Evolutionary conservation across 1,140 invertebrate genomes (phyloP).

Genomic region (Theocolax elegans): DNA sequence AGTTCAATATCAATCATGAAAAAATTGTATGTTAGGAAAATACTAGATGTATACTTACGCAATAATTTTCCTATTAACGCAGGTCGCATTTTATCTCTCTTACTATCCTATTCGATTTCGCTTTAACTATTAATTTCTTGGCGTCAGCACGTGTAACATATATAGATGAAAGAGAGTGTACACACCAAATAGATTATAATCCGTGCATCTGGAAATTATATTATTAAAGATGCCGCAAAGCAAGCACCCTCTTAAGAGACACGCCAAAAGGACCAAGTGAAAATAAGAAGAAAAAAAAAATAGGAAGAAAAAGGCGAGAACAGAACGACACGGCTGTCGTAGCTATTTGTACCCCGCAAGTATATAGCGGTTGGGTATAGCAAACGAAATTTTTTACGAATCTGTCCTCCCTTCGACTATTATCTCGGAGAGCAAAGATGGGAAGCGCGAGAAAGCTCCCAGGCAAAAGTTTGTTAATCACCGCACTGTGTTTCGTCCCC

Average conservation of each 20-base stretch:
- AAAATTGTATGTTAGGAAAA: no score
- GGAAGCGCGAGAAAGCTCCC: neutral
- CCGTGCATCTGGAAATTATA: conserved; percentile 13
- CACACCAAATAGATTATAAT: conserved; percentile 29
- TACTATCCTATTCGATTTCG: neutral
- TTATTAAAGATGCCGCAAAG: conserved; percentile 24
- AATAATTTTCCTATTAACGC: no score
- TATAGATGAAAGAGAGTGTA: no score
- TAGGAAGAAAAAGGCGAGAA: neutral
- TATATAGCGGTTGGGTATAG: no score
- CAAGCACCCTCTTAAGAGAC: neutral
- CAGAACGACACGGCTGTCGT: neutral
- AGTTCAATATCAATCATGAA: no score
- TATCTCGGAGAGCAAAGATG: neutral
- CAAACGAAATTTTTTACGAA: no score
- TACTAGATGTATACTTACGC: no score
- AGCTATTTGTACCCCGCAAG: conserved; percentile 19
- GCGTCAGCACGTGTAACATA: neutral
- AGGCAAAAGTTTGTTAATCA: conserved; percentile 41
- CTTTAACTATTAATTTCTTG: neutral
- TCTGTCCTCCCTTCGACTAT: neutral
- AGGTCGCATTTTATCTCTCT: no score
- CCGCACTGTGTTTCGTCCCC: neutral
- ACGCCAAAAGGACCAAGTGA: neutral
- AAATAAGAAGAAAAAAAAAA: conserved; percentile 17